Evolutionary conservation across 2,888 invertebrate genomes (phyloP).

Genomic region (Rotaria socialis): DNA sequence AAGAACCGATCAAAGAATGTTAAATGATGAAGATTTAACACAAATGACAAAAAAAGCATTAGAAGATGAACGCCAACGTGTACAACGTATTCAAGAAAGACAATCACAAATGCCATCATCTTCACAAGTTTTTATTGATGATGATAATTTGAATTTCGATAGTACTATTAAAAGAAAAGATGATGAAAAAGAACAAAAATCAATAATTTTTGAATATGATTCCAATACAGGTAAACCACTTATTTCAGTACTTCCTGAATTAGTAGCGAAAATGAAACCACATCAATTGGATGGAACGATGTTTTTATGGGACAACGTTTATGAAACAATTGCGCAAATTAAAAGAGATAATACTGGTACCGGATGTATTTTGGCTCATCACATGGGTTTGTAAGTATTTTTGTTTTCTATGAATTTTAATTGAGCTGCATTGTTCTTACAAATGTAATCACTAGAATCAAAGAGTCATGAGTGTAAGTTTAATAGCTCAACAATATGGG

Average conservation of each 20-base stretch:
- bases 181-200: conserved; percentile 51
- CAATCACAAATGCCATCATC: not conserved
- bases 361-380: conserved; percentile 89
- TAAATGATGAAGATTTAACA: conserved; percentile 40
- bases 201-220: not conserved
- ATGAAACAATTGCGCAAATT: conserved; percentile 74
- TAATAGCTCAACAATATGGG: no score
- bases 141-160: conserved; percentile 13
- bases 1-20: not conserved
- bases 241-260: conserved; percentile 19
- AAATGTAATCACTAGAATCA: no score
- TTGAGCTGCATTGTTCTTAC: no score
- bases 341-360: conserved; percentile 68
- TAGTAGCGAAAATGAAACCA: conserved; percentile 37
- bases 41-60: conserved; percentile 38
- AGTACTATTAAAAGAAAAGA: conserved; percentile 57
- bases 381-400: conserved; percentile 70
- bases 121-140: not conserved
- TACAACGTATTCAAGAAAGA: conserved; percentile 42
- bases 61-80: conserved; percentile 40
- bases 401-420: not conserved
- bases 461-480: no score
- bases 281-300: conserved; percentile 68
- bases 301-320: conserved; percentile 89
- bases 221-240: conserved; percentile 16